Conservation (phyloP, 1,140 invertebrate species). For the Pseudomyrmex flavicornis region DNA sequence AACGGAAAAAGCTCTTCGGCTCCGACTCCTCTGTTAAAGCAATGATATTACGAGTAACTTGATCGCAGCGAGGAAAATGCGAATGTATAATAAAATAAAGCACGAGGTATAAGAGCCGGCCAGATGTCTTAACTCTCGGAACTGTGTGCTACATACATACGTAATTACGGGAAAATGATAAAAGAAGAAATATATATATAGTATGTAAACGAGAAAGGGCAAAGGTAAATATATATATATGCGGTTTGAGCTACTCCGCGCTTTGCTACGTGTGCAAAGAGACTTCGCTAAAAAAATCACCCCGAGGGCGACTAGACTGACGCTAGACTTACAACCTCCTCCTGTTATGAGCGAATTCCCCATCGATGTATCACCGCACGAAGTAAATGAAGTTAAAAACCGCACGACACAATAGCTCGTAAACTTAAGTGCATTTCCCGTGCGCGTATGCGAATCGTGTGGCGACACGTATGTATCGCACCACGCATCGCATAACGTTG, state of each 20-base stretch:
- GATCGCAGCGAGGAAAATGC: neutral
- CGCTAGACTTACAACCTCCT: neutral
- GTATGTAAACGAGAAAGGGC: conserved; percentile 10
- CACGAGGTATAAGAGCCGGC: neutral
- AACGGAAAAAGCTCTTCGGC: neutral
- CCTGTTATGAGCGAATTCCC: neutral
- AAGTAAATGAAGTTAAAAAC: conserved; percentile 27
- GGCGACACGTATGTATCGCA: neutral
- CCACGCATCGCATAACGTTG: neutral
- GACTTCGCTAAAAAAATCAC: conserved; percentile 39
- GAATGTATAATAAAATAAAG: neutral
- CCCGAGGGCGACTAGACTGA: neutral
- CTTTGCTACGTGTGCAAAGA: neutral
- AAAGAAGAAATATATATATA: neutral
- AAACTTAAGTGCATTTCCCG: conserved; percentile 17
- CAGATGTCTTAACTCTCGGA: neutral
- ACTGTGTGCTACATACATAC: neutral
- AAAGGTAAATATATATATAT: conserved; percentile 16
- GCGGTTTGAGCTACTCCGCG: neutral
- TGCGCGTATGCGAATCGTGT: neutral
- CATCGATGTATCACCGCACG: neutral
- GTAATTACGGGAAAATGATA: conserved; percentile 29
- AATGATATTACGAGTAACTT: conserved; percentile 29
- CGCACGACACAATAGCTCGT: conserved; percentile 17
- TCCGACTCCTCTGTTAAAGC: neutral